phyloP scores from a whole-genome alignment of 2,113 vertebrate genomes.

The Eonycteris spelaea region DNA sequence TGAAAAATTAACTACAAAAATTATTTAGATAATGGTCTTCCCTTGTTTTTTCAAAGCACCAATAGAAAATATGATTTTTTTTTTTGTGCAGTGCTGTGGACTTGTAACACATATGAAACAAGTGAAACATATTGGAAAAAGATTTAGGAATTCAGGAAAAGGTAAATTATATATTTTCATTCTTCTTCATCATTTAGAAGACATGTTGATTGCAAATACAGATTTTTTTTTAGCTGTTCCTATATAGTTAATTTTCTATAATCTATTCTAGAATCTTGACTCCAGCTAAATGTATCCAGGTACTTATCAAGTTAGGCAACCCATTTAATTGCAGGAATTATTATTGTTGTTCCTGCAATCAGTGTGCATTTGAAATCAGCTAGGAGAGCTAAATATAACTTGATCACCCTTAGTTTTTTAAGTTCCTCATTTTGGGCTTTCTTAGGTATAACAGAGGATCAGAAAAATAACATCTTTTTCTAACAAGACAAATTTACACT shows the following conservation, averaged over 20 bases:
- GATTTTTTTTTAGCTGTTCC: background rate
- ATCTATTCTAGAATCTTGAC: constrained; percentile 23
- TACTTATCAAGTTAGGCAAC: constrained; percentile 51
- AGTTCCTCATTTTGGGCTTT: background rate
- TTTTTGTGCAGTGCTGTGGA: background rate
- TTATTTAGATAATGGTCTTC: background rate
- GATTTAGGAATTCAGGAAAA: background rate
- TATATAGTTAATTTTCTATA: constrained; percentile 17
- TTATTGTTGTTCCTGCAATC: constrained; percentile 52
- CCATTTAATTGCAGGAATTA: constrained; percentile 39
- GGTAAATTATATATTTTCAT: background rate
- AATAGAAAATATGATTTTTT: background rate
- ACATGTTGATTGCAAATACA: constrained; percentile 31
- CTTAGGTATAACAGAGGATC: background rate
- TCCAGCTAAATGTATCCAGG: background rate
- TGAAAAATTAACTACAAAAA: background rate
- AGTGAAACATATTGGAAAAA: background rate
- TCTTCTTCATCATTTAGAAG: constrained; percentile 13
- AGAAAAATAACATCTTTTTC: background rate
- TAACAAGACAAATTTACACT: background rate
- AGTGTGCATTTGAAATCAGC: constrained; percentile 43
- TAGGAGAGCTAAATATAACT: background rate
- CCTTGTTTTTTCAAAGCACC: background rate
- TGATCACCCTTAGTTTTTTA: background rate
- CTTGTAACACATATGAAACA: background rate